Percentiles rank a stretch among this genome's conserved stretches.
These are phyloP conservation scores for Ctenopoma multispine DNA, from an alignment of 2,797 vertebrate species.

Conservation along the genomic window DNA sequence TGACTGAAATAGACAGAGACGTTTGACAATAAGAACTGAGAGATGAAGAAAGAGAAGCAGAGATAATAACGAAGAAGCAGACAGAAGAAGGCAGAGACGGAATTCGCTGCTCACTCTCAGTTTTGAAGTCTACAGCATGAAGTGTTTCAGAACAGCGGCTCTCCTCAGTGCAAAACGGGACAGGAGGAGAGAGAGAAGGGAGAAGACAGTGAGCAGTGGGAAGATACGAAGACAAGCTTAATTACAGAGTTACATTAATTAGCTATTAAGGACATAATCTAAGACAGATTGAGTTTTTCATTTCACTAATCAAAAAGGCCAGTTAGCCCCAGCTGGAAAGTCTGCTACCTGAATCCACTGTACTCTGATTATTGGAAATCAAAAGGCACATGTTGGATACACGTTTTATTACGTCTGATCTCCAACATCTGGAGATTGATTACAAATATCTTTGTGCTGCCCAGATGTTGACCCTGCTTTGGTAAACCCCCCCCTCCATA, in stretches of 20 bases:
- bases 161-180: conserved; percentile 1
- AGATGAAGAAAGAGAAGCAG: neutral
- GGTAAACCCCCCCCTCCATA: neutral
- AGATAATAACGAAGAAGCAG: conserved; percentile 4
- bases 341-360: no score
- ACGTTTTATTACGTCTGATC: no score
- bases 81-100: neutral
- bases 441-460: neutral
- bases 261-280: neutral
- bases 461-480: neutral
- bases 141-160: conserved; percentile 3
- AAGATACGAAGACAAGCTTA: neutral
- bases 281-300: neutral
- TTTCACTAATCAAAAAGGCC: neutral
- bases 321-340: neutral
- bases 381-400: no score
- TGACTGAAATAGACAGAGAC: neutral
- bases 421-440: neutral
- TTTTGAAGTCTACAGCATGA: conserved; percentile 14
- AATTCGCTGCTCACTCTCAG: conserved; percentile 1
- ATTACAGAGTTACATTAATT: neutral
- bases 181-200: conserved; percentile 6
- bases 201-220: neutral
- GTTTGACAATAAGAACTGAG: no score
- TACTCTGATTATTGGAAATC: no score